Evolutionary conservation across 2,888 invertebrate genomes (phyloP).

Genomic region (Phytoseiulus persimilis): DNA sequence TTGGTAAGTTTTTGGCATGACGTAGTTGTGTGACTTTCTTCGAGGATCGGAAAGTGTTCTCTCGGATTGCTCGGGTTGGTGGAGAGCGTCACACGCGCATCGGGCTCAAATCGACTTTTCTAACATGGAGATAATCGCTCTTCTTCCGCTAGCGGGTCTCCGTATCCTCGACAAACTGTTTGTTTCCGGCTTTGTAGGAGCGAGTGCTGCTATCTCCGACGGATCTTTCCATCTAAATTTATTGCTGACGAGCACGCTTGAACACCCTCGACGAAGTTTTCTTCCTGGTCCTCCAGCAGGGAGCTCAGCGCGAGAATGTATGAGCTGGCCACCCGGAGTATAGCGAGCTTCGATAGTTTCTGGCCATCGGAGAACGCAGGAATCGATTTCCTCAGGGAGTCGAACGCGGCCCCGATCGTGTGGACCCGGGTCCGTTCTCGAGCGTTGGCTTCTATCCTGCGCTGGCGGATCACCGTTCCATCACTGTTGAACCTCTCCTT

Average conservation of each 20-base stretch:
- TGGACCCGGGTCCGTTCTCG: conserved; percentile 84
- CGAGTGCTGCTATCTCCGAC: neutral
- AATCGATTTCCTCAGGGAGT: conserved; percentile 70
- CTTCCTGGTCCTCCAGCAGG: conserved; percentile 59
- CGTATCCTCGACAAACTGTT: neutral
- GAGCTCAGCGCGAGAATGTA: conserved; percentile 79
- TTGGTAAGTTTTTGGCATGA: neutral
- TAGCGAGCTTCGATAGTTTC: conserved; percentile 83
- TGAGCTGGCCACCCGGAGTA: conserved; percentile 81
- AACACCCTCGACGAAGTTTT: neutral
- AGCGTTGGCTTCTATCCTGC: conserved; percentile 87
- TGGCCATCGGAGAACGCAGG: conserved; percentile 87
- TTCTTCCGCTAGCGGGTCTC: neutral
- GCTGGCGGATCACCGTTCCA: conserved; percentile 89
- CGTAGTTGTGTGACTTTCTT: neutral
- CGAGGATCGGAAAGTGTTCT: neutral
- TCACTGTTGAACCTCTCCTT: conserved; percentile 49
- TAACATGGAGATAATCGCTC: no score
- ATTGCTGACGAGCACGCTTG: conserved; percentile 19
- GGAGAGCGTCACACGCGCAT: no score
- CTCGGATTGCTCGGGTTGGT: neutral
- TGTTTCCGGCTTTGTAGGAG: neutral
- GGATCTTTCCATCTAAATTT: conserved; percentile 7
- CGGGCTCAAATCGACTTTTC: no score
- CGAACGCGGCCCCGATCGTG: conserved; percentile 90